Evolutionary conservation across 2,113 vertebrate genomes (phyloP), one percentile per base, ranked within the genome.

Genomic region (Crotalus horridus): DNA sequence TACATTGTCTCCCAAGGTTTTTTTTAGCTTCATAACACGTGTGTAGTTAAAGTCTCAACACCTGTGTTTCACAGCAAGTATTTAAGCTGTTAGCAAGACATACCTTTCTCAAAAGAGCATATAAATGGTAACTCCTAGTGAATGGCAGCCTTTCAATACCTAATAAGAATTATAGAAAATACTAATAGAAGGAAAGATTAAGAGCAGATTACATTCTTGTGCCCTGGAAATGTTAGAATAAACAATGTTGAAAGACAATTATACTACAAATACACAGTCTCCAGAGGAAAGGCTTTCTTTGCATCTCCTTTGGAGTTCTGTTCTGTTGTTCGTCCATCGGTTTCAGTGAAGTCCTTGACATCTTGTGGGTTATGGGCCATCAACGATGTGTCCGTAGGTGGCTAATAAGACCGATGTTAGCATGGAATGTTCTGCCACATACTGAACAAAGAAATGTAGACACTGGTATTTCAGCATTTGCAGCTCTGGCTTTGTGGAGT

Each of bases 11-110:
- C 96, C 94, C 93, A 93, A 93, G 94, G 94, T 91, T 95, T 96
- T 94, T 94, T 94, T 97, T 97, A 96, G 87, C 94, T 96, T 97
- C 93, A 91, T 96, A 96, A 96, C 95, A 95, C 94, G 95, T 96
- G 96, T 97, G 97, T 97, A 97, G 97, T 93, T 98, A 97, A 97
- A 97, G 96, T 96, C 92, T 96, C 94, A 96, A 96, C 96, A 96
- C 97, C 96, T 97, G 96, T 96, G 96, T 96, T 97, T 97, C 97
- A 94, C 97, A 98, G 97, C 96, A 95, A 96, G 97, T 91, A 96
- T 96, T 96, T 96, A 94, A 95, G 93, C 61, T 96, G 97, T 95
- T 92, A 95, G 95, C 93, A 96, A 87, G 95, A 96, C 26, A 97
- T 96, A 97, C 96, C 95, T 97, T 97, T 97, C 95, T 95, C 96